Percentiles rank a stretch among this genome's conserved stretches.
phyloP scores from a whole-genome alignment of 2,888 invertebrate genomes.

The Elegia similella region DNA sequence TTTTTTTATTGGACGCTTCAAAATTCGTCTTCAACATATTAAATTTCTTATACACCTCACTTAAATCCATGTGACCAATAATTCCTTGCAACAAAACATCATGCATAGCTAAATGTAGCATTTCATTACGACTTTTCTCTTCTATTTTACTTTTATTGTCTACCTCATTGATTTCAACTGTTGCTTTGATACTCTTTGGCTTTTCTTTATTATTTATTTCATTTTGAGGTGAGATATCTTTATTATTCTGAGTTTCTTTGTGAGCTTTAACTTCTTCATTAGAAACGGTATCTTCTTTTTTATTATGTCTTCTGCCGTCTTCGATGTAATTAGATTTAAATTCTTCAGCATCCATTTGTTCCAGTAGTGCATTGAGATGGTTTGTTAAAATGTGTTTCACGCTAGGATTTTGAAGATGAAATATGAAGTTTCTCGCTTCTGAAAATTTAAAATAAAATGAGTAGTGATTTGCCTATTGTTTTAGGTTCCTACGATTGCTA shows the following conservation, averaged over 20 bases:
- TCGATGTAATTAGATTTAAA: slow-evolving; percentile 9
- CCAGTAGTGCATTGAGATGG: slow-evolving; percentile 48
- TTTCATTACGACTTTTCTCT: slow-evolving; percentile 31
- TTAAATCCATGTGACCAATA: slow-evolving; percentile 52
- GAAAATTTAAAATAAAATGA: slow-evolving; percentile 25
- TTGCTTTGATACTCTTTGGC: slow-evolving; percentile 3
- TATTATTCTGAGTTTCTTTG: background rate
- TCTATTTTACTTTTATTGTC: slow-evolving; percentile 19
- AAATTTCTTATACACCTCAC: slow-evolving; percentile 45
- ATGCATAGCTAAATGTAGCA: slow-evolving; percentile 57
- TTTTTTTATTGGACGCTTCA: slow-evolving; percentile 19
- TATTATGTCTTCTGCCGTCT: slow-evolving; percentile 8
- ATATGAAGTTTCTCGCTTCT: slow-evolving; percentile 46
- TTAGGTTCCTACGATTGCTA: background rate
- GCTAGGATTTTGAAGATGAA: slow-evolving; percentile 49
- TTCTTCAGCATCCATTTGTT: slow-evolving; percentile 56
- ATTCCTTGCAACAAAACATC: slow-evolving; percentile 58
- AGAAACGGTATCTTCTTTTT: background rate
- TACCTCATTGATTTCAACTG: slow-evolving; percentile 17
- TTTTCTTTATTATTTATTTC: background rate
- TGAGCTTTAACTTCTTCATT: background rate
- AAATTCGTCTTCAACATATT: slow-evolving; percentile 33
- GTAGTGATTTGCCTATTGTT: background rate
- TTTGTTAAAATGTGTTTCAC: slow-evolving; percentile 51
- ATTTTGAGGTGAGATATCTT: background rate